A percentile compares a stretch with the other conserved stretches of the same genome.
phyloP scores from a whole-genome alignment of 2,797 vertebrate genomes.

The Florisuga fusca region DNA sequence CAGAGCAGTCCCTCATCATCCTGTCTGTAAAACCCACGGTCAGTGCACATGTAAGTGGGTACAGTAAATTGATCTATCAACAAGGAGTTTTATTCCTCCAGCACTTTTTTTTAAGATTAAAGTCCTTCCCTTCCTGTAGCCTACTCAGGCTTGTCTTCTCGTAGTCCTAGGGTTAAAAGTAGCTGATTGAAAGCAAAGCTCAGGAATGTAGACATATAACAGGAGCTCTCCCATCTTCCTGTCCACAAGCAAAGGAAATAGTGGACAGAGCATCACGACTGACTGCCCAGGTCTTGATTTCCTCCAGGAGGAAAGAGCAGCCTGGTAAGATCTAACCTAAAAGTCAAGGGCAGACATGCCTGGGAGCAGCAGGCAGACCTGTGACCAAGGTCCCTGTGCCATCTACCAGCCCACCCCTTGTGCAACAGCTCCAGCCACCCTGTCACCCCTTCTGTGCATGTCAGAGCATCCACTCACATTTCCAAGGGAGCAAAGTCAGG shows the following conservation, averaged over 20 bases:
- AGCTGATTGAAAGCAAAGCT: not conserved
- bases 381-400: not conserved
- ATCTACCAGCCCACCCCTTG: not conserved
- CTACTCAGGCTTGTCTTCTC: not conserved
- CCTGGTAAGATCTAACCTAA: not conserved
- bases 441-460: fast-evolving
- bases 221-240: not conserved
- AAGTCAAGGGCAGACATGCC: not conserved
- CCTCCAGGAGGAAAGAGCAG: not conserved
- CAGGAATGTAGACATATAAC: not conserved
- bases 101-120: not conserved
- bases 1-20: not conserved
- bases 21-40: fast-evolving
- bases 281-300: not conserved
- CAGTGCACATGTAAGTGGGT: not conserved
- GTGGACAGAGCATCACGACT: not conserved
- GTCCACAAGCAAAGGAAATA: not conserved
- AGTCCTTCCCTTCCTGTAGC: not conserved
- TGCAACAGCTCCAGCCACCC: not conserved
- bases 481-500: conserved; percentile 90
- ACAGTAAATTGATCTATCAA: not conserved
- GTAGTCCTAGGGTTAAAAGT: not conserved
- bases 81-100: not conserved
- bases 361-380: not conserved
- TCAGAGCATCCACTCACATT: conserved; percentile 82